Evolutionary conservation across 2,888 invertebrate species (phyloP), one percentile per base, ranked within the genome.

Genomic region (Adineta ricciae): DNA sequence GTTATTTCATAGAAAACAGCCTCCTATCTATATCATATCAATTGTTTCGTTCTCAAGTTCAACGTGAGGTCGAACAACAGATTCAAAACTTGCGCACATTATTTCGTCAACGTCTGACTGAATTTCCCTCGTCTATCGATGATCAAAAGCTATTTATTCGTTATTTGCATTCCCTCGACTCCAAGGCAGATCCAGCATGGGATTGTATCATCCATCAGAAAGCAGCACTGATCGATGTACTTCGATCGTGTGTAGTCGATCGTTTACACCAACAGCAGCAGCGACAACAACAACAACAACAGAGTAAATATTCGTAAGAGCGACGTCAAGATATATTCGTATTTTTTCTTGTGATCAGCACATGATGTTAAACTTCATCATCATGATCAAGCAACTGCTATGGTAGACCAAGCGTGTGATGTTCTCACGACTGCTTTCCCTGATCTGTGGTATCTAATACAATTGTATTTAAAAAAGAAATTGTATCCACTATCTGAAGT

Each of bases 111-210:
- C 72, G 49, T 21, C 38, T 85, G 0, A 72, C 78, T 14, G 38
- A 85, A 82, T 85, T 85, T 83, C 85, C 85, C 24, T 85, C 85
- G 16, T 83, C 56, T 36, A 83, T 83, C 24, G 85, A 85, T n/a
- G 85, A 85, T 36, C 85, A 85, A 84, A 85, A 85, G 49, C 78
- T 84, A 38, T 73, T 85, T 21, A 85, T 85, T 41, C 50, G 91
- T 84, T 93, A 93, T 89, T 92, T 94, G 87, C 93, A 93, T n/a
- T 94, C 93, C 88, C 91, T 95, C 87, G 94, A 94, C 88, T 93
- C 93, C 84, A 92, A 92, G 8, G 95, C 94, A 14, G 97, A 99
- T 91, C 96, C 97, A 1, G 97, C 97, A 0, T 98, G 98, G 98
- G 94, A 95, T 87, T 97, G 96, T 7, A 94, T 99, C 87, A 93